phyloP scores from a whole-genome alignment of 2,113 vertebrate species.

The Grallaria varia region DNA sequence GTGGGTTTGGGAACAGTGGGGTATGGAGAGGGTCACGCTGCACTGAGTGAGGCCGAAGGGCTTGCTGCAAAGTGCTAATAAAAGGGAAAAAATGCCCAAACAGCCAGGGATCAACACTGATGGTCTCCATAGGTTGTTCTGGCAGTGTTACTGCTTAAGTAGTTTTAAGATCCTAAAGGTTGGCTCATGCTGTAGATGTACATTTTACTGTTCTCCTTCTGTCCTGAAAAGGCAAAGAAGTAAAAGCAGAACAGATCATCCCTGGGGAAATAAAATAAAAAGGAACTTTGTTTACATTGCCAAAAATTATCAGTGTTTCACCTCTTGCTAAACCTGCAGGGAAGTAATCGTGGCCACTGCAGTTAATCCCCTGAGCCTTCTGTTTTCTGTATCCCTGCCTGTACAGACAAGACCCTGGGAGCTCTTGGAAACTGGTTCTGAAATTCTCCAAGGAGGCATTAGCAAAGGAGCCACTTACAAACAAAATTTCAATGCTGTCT shows the following conservation, averaged over 20 bases:
- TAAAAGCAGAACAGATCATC: neutral
- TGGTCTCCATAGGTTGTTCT: accelerated
- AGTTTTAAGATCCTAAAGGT: neutral
- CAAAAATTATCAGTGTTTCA: neutral
- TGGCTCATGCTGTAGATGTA: neutral
- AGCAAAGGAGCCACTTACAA: neutral
- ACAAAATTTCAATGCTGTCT: neutral
- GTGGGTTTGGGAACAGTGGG: accelerated
- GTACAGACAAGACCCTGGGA: neutral
- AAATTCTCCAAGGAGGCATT: neutral
- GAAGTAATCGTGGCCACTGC: neutral
- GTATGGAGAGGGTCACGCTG: neutral
- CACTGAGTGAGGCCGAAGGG: neutral
- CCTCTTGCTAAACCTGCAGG: neutral
- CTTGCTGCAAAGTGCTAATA: neutral
- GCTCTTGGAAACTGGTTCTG: neutral
- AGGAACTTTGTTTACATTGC: neutral
- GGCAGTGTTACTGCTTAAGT: neutral
- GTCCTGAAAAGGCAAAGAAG: neutral
- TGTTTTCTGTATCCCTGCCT: neutral
- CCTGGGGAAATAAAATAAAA: neutral
- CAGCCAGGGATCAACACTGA: neutral
- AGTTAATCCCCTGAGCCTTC: neutral
- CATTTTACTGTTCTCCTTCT: neutral
- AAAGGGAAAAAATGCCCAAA: neutral